A percentile compares a stretch with the other conserved stretches of the same genome.
phyloP scores from a whole-genome alignment of 2,888 invertebrate species.

The Torymus tubicola region DNA sequence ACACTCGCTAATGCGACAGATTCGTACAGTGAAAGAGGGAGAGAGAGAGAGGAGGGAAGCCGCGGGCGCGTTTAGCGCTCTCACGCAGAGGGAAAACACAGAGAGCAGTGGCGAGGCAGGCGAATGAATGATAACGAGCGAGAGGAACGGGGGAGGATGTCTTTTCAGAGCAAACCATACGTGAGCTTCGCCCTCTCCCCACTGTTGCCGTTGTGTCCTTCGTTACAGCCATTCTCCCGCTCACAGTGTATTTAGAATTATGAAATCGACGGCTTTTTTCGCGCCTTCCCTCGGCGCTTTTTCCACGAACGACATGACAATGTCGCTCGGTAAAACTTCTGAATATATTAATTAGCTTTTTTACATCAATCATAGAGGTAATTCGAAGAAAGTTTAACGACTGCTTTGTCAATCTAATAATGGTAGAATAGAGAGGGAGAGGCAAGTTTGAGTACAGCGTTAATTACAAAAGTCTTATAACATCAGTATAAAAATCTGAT shows the following conservation, averaged over 20 bases:
- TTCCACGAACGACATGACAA: neutral
- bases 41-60: neutral
- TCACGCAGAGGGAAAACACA: no score
- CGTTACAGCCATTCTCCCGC: neutral
- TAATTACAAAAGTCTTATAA: no score
- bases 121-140: conserved; percentile 47
- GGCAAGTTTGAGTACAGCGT: no score
- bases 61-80: conserved; percentile 32
- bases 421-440: no score
- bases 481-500: no score
- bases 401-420: no score
- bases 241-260: neutral
- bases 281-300: neutral
- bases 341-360: no score
- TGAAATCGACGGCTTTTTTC: conserved; percentile 2
- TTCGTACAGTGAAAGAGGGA: conserved; percentile 44
- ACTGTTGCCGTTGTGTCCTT: neutral
- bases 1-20: conserved; percentile 60
- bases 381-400: no score
- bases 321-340: no score
- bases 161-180: conserved; percentile 38
- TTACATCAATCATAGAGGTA: no score
- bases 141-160: conserved; percentile 2
- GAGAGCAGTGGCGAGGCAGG: neutral
- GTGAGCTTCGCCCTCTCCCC: neutral